Conservation (phyloP, 2,797 vertebrate genomes). For the Brotula barbata region DNA sequence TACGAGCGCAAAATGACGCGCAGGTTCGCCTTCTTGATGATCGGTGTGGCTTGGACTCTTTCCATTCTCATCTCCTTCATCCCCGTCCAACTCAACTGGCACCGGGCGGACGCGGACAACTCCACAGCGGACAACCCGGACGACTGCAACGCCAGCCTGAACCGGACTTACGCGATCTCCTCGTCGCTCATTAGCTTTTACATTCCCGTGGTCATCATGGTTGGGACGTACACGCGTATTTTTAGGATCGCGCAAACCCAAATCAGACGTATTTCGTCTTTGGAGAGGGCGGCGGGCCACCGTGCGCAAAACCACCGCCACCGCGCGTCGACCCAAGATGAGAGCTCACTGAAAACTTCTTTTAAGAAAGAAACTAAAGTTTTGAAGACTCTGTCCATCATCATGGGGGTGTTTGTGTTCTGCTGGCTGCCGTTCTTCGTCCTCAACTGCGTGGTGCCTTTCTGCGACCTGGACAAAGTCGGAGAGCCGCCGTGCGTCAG, state of each 20-base stretch:
- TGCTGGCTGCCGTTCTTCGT: conserved; percentile 87
- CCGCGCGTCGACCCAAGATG: conserved; percentile 65
- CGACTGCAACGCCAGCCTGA: conserved; percentile 80
- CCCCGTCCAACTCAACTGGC: conserved; percentile 82
- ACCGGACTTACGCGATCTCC: conserved; percentile 78
- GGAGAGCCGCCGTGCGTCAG: conserved; percentile 77
- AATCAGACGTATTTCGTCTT: conserved; percentile 78
- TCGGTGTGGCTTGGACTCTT: conserved; percentile 79
- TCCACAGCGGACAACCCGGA: conserved; percentile 29
- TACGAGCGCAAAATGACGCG: conserved; percentile 81
- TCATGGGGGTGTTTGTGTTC: conserved; percentile 81
- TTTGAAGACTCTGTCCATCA: conserved; percentile 81
- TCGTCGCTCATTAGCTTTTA: conserved; percentile 86
- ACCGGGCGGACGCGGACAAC: conserved; percentile 62
- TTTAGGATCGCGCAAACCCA: conserved; percentile 81
- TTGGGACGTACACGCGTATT: conserved; percentile 81
- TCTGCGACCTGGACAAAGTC: conserved; percentile 60
- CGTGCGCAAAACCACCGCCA: conserved; percentile 55
- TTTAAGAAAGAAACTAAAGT: conserved; percentile 84
- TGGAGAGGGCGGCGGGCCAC: conserved; percentile 72
- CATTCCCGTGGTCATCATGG: conserved; percentile 83
- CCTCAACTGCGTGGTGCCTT: conserved; percentile 82
- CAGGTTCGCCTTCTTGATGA: conserved; percentile 75
- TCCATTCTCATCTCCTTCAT: conserved; percentile 84
- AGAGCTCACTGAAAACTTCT: conserved; percentile 76